Evolutionary conservation across 2,888 invertebrate genomes (phyloP), one percentile per base, ranked within the genome.

Genomic region (Nomada ruficornis): DNA sequence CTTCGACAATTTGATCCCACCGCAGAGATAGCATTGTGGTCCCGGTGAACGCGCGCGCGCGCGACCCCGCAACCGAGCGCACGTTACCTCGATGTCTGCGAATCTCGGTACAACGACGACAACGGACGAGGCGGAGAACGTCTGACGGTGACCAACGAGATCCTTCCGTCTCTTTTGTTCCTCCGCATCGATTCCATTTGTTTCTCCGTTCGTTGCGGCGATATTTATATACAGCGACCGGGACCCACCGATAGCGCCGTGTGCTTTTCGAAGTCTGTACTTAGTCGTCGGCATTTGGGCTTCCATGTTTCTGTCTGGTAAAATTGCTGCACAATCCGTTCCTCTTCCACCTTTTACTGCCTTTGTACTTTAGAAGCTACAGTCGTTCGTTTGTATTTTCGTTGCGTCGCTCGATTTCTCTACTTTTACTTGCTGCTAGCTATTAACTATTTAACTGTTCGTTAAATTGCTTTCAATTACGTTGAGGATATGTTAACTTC

Each of bases 1-100:
- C 91, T 91, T 91, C 91, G 90, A 92, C 93, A 92, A 92, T 92
- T 92, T 92, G 92, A 93, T 93, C 90, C 89, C 89, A 87, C 84
- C 88, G 87, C 65, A 80, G 86, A 92, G 93, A 93, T 93, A 92
- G 91, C 91, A 93, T 93, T 93, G 93, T 93, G 90, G 90, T 87
- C 88, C 85, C 84, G 78, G 87, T 80, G 85, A 87, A 82, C 87
- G 81, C 77, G 67, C 55, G 55, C 29, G 80, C 75, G 63, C 50
- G 52, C 73, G 65, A 67, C 76, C 82, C 65, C 67, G 57, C 20
- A 23, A 3, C n/a, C 29, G 23, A 65, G 55, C 59, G 23, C 64
- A 69, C 80, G 69, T 62, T 42, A 57, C 74, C 80, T 59, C 47
- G 29, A 54, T 64, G 70, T 50, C 60, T 65, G 36, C 68, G 77